These are phyloP conservation scores for Campylorhamphus procurvoides DNA, from an alignment of 2,113 vertebrate species.

Conservation along the genomic window DNA sequence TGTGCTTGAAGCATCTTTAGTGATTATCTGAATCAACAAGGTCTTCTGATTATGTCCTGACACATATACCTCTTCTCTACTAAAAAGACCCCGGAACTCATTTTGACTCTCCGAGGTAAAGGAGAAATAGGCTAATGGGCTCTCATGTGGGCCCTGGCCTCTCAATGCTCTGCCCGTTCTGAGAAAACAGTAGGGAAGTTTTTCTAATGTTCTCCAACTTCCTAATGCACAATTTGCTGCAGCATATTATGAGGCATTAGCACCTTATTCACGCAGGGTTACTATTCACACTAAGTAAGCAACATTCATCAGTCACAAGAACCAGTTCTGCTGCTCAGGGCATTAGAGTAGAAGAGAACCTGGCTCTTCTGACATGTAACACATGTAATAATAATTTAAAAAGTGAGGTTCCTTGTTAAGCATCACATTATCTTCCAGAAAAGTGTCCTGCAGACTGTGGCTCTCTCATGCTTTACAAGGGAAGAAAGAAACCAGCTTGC, in stretches of 20 bases:
- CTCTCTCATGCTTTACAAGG: neutral
- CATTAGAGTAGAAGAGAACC: neutral
- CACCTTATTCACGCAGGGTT: neutral
- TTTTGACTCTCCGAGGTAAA: neutral
- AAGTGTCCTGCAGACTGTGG: neutral
- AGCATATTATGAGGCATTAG: neutral
- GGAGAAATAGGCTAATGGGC: neutral
- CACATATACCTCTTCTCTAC: neutral
- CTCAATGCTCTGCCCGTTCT: neutral
- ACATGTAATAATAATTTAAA: neutral
- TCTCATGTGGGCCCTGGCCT: neutral
- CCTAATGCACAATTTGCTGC: neutral
- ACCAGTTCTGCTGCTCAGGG: neutral
- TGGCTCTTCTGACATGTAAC: neutral
- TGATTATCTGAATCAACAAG: neutral
- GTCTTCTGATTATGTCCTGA: neutral
- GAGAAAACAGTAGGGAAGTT: neutral
- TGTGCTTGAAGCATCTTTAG: neutral
- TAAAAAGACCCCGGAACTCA: neutral
- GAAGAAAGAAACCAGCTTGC: neutral
- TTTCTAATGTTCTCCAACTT: neutral
- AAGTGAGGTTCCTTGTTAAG: neutral
- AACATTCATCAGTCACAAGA: neutral
- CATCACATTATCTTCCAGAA: neutral
- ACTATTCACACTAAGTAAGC: neutral